Base-by-base conservation (phyloP, 2,797 vertebrate genomes). In the Peromyscus melanophrys region DNA sequence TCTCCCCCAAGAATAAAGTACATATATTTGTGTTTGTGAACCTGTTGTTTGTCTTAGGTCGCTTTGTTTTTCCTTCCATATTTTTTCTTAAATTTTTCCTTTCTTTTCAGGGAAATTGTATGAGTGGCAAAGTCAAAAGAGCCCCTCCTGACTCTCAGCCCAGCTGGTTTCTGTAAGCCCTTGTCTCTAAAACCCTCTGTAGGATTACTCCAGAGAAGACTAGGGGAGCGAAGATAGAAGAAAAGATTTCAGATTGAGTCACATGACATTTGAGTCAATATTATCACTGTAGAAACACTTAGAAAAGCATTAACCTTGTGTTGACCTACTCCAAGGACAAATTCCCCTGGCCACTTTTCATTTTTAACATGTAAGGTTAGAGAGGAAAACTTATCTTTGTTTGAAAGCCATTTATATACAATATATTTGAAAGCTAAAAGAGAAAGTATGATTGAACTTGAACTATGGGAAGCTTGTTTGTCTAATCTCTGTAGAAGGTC, bases 341-440 rank as follows among this genome's bases (percentile, higher is more conserved):
- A 93, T 88, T n/a, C 21, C 21, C 8, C 90, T 90, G 69, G 49
- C 34, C 37, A 78, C 29, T 67, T 94, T 92, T 89, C 80, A 76
- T 87, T 94, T 95, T 90, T 85, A 92, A 89, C 73, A 75, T 16
- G 11, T 80, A 69, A 96, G 46, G 14, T 94, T 87, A 75, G 75
- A 92, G 34, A 96, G 14, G 31, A 90, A 97, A 92, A 46, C n/a
- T 63, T 96, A 85, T 89, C 96, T 97, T 97, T 92, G 90, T 61
- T 88, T 88, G 82, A 92, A 97, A 93, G 63, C 34, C 89, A 85
- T 75, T 94, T 96, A 76, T 37, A 63, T 52, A 43, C 77, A 97
- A 52, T 69, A 46, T 55, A 95, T 55, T 86, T 96, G 63, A 90
- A 88, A 57, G n/a, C 67, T 88, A 31, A 96, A 95, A 80, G 90